Conservation (phyloP, 2,888 invertebrate genomes). For the Drosophila acutilabella region DNA sequence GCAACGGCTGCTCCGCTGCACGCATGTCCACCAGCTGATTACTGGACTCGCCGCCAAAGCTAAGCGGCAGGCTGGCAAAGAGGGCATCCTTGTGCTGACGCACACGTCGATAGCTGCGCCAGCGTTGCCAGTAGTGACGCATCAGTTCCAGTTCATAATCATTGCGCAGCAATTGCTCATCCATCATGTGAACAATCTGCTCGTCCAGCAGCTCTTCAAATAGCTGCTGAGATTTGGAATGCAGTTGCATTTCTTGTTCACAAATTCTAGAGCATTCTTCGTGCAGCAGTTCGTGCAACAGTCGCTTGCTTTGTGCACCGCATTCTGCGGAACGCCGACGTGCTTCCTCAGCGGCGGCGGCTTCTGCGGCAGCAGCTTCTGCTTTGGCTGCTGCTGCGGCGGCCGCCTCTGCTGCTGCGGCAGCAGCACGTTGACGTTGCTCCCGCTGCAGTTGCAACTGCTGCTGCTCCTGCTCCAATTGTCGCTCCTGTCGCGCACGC, state of each 20-base stretch:
- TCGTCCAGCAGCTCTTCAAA: constrained; percentile 31
- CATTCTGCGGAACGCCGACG: background rate
- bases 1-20: constrained; percentile 78
- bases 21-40: constrained; percentile 63
- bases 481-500: constrained; percentile 28
- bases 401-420: background rate
- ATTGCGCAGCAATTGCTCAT: constrained; percentile 26
- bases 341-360: background rate
- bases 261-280: constrained; percentile 28
- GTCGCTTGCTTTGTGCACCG: background rate
- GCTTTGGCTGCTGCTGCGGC: background rate
- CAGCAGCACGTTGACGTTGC: constrained; percentile 4
- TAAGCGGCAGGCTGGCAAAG: constrained; percentile 86
- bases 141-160: constrained; percentile 80
- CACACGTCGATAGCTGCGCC: constrained; percentile 84
- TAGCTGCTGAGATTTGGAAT: background rate
- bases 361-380: background rate
- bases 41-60: constrained; percentile 85
- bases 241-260: constrained; percentile 10
- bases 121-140: constrained; percentile 84
- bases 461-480: constrained; percentile 11
- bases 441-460: constrained; percentile 6
- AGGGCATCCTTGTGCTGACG: constrained; percentile 86
- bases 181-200: constrained; percentile 2
- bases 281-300: constrained; percentile 13